Evolutionary conservation across 2,113 vertebrate species (phyloP), one percentile per base, ranked within the genome.

Genomic region (Tricholaema leucomelas): DNA sequence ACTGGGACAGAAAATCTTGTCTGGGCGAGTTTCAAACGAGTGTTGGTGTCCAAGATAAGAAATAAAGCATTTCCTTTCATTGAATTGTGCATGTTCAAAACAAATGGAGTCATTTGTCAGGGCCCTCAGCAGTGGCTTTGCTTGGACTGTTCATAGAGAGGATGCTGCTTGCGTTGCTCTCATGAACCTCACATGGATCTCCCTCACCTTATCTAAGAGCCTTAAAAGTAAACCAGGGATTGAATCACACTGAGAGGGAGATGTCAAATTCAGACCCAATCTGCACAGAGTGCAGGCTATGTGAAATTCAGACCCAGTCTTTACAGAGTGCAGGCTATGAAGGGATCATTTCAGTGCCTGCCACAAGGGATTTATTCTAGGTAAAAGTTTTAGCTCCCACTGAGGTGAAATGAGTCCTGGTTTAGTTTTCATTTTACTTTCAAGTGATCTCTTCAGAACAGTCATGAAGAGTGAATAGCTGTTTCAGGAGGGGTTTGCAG

Each of bases 1-100:
- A 83, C 52, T 48, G 60, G 83, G 52, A 95, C 78, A 87, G 63
- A 91, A 92, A 93, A 85, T 87, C 81, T 81, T 76, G 88, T 72
- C 93, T 87, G 84, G 78, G 78, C 91, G 90, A 85, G 88, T 83
- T 92, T 92, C 74, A 87, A 55, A 91, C 75, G 70, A 36, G 61
- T 15, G 0, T 87, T 94, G 67, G 54, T 92, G 87, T 91, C 83
- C 84, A 91, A 93, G 72, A 95, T 91, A 92, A 88, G 63, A 28
- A 91, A 87, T 79, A 83, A 70, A 44, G 17, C 33, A 36, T 86
- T 96, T 95, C 42, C 78, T 89, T 72, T 92, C 60, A 60, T n/a
- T 91, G 84, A 67, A 64, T 85, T 85, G 30, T 52, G 30, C 5
- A 0, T 67, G 72, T 87, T 93, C 1, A 4, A 82, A 92, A 87